Conservation (phyloP, 2,888 invertebrate genomes). For the Papilio demoleus region DNA sequence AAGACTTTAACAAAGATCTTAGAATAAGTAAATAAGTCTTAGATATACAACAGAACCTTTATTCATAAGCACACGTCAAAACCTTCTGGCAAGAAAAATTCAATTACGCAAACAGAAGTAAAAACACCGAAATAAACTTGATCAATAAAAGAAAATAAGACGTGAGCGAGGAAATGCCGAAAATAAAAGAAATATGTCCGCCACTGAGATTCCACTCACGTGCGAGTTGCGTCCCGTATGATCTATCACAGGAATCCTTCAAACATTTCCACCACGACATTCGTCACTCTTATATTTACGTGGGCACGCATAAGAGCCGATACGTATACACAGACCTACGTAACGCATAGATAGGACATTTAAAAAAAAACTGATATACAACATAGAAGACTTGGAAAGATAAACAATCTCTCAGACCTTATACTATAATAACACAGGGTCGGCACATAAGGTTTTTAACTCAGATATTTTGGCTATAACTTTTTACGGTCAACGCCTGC, state of each 20-base stretch:
- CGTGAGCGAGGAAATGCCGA: constrained; percentile 15
- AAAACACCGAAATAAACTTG: constrained; percentile 31
- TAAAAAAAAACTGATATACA: background rate
- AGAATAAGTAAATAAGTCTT: too few relatives aligned
- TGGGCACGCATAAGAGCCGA: constrained; percentile 73
- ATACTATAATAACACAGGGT: too few relatives aligned
- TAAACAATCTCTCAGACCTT: too few relatives aligned
- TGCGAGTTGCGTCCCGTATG: constrained; percentile 45
- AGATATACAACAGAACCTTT: background rate
- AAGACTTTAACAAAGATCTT: too few relatives aligned
- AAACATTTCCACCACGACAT: constrained; percentile 62
- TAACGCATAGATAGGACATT: constrained; percentile 46
- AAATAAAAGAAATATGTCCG: constrained; percentile 47
- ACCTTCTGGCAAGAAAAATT: background rate
- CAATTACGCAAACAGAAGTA: constrained; percentile 24
- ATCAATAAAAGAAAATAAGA: constrained; percentile 38
- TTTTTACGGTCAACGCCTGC: too few relatives aligned
- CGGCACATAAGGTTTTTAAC: too few relatives aligned
- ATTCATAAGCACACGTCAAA: background rate
- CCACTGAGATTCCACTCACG: constrained; percentile 50
- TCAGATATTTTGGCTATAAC: too few relatives aligned
- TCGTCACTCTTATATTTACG: constrained; percentile 80
- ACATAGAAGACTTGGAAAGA: too few relatives aligned
- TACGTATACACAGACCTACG: constrained; percentile 52
- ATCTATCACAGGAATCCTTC: constrained; percentile 59